These are phyloP conservation scores for Drosophila willistoni DNA, from an alignment of 1,140 invertebrate species.

Conservation along the genomic window DNA sequence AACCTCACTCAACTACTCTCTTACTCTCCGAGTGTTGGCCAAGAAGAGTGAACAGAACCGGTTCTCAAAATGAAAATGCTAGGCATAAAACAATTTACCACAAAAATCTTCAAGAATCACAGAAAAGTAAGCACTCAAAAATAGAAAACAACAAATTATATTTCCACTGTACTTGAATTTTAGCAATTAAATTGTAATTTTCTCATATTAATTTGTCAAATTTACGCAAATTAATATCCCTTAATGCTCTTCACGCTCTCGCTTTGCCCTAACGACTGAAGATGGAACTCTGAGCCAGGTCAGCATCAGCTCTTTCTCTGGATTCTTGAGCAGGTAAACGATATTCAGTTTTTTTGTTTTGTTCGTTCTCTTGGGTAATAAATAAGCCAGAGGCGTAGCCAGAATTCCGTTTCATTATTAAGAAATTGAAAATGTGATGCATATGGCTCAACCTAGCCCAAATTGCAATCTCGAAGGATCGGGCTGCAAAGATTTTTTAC, in stretches of 20 bases:
- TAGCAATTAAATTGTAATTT: background rate
- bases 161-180: background rate
- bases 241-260: slow-evolving; percentile 30
- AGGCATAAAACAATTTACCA: slow-evolving; percentile 49
- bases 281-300: slow-evolving; percentile 50
- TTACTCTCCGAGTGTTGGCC: slow-evolving; percentile 21
- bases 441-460: too few relatives aligned
- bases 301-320: slow-evolving; percentile 38
- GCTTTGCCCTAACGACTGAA: slow-evolving; percentile 54
- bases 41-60: slow-evolving; percentile 59
- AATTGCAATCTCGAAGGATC: too few relatives aligned
- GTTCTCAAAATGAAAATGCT: slow-evolving; percentile 57
- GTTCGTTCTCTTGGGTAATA: slow-evolving; percentile 1
- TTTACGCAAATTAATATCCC: background rate
- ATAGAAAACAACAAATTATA: slow-evolving; percentile 9
- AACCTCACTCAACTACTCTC: slow-evolving; percentile 24
- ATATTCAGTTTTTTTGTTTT: slow-evolving; percentile 36
- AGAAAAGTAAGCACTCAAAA: slow-evolving; percentile 41
- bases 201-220: slow-evolving; percentile 6
- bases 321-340: slow-evolving; percentile 49
- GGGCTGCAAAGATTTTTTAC: too few relatives aligned
- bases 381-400: background rate
- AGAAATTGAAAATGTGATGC: too few relatives aligned
- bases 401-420: background rate
- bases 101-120: slow-evolving; percentile 40